Base-by-base conservation (phyloP, 2,888 invertebrate species). In the Diaprepes abbreviatus region DNA sequence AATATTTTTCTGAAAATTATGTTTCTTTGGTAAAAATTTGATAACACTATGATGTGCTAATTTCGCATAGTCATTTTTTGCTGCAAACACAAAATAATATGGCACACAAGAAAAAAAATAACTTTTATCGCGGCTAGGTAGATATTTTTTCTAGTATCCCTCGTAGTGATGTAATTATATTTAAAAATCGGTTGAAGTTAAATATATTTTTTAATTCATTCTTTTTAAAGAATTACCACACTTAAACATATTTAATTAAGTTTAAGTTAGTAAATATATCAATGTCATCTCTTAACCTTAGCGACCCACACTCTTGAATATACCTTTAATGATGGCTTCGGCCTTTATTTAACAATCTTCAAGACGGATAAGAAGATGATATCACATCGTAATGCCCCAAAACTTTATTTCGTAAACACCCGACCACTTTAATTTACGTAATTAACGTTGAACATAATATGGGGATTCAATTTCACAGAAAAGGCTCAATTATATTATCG, bases 391-490 rank as follows among this genome's bases (percentile, higher is more conserved):
- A 57, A 24, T 36, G 55, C 58, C 36, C 48, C 35, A 59, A 24
- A 68, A 72, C 63, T 72, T 72, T 69, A 68, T 55, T 59, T 36
- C 52, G 58, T 70, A 73, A 73, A 73, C 70, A 73, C 65, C 55
- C 40, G 65, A 70, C 73, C 73, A 52, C 62, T 69, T 58, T 71
- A 73, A 71, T 73, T 71, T 69, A 73, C 52, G 58, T 73, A 73
- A 73, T 73, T 71, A 71, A 66, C 57, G 54, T 63, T 24, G 62
- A 63, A 66, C 60, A 63, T 69, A 69, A 71, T 73, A 64, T 65
- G 43, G 59, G 66, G 60, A 57, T 73, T 67, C 60, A 59, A 48
- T 73, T 73, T 70, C 73, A 69, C 57, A 58, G 65, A 65, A 65
- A 65, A 65, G 31, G 58, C 33, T 59, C 66, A 50, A 66, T 59